A percentile compares a stretch with the other conserved stretches of the same genome.
Evolutionary conservation across 2,888 invertebrate genomes (phyloP).

Genomic region (Oscheius sp.): DNA sequence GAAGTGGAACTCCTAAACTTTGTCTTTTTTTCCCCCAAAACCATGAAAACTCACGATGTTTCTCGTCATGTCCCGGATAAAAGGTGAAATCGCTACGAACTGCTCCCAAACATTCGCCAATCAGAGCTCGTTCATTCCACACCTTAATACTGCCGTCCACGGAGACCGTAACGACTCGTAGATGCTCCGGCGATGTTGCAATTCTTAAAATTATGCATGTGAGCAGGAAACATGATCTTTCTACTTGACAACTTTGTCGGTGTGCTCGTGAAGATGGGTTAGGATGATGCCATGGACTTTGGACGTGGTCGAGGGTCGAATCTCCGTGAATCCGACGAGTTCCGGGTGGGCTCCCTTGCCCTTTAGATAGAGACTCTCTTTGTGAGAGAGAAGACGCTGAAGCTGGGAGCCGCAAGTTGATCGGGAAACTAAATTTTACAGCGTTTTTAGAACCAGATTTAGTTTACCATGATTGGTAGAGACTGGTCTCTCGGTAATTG

Average conservation of each 20-base stretch:
- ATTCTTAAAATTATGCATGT: conserved; percentile 18
- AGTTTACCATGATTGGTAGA: conserved; percentile 1
- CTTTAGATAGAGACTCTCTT: conserved; percentile 21
- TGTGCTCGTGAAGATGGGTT: conserved; percentile 69
- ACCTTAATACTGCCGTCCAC: conserved; percentile 59
- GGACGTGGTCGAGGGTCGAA: neutral
- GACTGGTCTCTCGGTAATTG: neutral
- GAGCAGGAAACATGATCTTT: neutral
- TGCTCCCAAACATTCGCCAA: conserved; percentile 50
- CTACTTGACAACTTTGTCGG: conserved; percentile 52
- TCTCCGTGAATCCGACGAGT: neutral
- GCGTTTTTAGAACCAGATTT: neutral
- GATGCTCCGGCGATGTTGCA: conserved; percentile 50
- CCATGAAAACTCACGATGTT: neutral
- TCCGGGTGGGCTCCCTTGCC: conserved; percentile 26
- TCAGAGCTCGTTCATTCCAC: conserved; percentile 44
- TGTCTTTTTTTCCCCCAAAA: neutral
- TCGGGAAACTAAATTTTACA: neutral
- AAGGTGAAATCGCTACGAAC: conserved; percentile 40
- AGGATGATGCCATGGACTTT: conserved; percentile 42
- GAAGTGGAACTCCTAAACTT: conserved; percentile 9
- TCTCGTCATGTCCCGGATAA: neutral
- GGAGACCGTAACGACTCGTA: conserved; percentile 57
- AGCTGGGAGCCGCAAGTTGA: conserved; percentile 18
- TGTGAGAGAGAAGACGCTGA: conserved; percentile 29